Conservation (phyloP, 92 coral and sea anemone species). For the Chrysogorgia sp. region DNA sequence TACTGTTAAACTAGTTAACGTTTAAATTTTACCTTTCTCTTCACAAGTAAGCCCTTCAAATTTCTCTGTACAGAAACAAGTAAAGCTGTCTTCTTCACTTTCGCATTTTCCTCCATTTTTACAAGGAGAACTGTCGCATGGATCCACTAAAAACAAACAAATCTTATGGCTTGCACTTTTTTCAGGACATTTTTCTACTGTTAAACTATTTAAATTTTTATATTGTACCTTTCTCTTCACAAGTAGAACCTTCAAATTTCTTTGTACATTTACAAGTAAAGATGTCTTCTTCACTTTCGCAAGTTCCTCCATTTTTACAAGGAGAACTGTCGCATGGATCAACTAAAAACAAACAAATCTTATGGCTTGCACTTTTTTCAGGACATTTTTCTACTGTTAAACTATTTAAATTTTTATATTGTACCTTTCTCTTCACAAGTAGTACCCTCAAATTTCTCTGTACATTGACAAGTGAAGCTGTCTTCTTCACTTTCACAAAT, state of each 20-base stretch:
- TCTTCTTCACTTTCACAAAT: not conserved
- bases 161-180: too few species aligned
- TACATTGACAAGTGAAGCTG: not conserved
- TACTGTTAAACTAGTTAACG: too few species aligned
- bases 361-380: too few species aligned
- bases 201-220: not conserved
- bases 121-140: not conserved
- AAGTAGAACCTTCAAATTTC: not conserved
- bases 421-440: not conserved
- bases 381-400: too few species aligned
- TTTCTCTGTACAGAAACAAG: not conserved
- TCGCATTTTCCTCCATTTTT: not conserved
- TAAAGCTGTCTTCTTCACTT: not conserved
- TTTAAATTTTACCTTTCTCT: not conserved
- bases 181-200: too few species aligned
- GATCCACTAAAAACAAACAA: not conserved
- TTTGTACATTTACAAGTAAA: not conserved
- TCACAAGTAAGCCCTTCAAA: not conserved
- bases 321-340: conserved; percentile 21
- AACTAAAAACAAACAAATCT: not conserved
- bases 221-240: conserved; percentile 1
- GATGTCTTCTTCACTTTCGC: not conserved
- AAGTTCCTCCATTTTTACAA: conserved; percentile 21
- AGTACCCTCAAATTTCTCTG: not conserved
- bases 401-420: too few species aligned